Conservation (phyloP, 2,888 invertebrate genomes). For the Drosophila algonquin region DNA sequence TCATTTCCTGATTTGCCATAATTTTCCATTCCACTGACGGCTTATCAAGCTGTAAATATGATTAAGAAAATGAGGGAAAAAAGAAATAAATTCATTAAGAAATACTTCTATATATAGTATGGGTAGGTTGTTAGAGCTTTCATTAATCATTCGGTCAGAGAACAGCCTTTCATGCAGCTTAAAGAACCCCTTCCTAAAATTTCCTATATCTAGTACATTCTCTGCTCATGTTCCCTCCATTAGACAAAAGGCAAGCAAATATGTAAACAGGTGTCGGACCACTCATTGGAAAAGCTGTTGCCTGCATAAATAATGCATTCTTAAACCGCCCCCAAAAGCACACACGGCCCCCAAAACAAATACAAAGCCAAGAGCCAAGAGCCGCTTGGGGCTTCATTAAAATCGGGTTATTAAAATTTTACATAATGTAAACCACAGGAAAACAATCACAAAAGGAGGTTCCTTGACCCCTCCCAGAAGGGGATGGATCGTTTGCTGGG, state of each 20-base stretch:
- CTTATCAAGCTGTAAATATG: slow-evolving; percentile 15
- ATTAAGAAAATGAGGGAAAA: slow-evolving; percentile 14
- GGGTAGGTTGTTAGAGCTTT: neutral
- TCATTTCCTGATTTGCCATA: slow-evolving; percentile 27
- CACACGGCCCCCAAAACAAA: neutral
- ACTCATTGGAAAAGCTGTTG: slow-evolving; percentile 33
- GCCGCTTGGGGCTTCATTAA: slow-evolving; percentile 54
- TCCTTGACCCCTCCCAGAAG: slow-evolving; percentile 56
- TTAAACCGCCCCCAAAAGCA: neutral
- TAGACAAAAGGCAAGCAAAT: slow-evolving; percentile 9
- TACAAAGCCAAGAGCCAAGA: slow-evolving; percentile 7
- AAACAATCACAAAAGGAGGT: slow-evolving; percentile 41
- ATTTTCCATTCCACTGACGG: slow-evolving; percentile 15
- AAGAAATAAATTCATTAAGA: slow-evolving; percentile 26
- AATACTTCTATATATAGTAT: neutral
- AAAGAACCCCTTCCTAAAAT: neutral
- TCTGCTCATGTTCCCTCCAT: neutral
- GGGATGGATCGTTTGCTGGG: neutral
- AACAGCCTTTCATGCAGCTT: neutral
- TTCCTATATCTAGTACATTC: neutral
- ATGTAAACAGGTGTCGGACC: slow-evolving; percentile 49
- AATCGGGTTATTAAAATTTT: slow-evolving; percentile 66
- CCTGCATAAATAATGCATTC: slow-evolving; percentile 38
- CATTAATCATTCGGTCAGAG: neutral
- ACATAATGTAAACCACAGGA: slow-evolving; percentile 46